These are phyloP conservation scores for Idaea dimidiata DNA, from an alignment of 2,888 invertebrate species.

Conservation along the genomic window DNA sequence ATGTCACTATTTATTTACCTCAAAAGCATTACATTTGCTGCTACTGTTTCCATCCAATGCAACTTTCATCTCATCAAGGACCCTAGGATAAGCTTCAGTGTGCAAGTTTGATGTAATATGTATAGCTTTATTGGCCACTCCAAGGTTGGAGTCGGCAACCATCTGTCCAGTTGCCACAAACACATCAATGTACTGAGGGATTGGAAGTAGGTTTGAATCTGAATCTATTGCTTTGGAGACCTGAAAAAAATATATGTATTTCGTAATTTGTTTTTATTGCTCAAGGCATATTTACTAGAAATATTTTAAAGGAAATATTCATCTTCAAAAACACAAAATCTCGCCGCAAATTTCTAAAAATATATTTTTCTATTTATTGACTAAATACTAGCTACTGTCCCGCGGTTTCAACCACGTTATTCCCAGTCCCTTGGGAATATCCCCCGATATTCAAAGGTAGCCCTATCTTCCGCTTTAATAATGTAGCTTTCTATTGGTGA, in stretches of 20 bases:
- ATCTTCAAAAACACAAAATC: no score
- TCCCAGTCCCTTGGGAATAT: no score
- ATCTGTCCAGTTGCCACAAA: constrained; percentile 79
- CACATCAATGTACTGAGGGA: constrained; percentile 73
- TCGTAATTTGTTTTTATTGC: no score
- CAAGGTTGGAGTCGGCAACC: constrained; percentile 81
- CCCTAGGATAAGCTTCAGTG: constrained; percentile 75
- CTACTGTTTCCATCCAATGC: constrained; percentile 80
- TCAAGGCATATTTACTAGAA: background rate
- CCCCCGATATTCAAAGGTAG: no score
- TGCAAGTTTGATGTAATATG: constrained; percentile 76
- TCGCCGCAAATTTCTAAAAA: no score
- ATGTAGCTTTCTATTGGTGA: no score
- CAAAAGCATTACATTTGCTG: constrained; percentile 85
- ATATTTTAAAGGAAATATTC: no score
- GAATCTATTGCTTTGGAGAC: constrained; percentile 54
- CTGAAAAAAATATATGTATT: constrained; percentile 39
- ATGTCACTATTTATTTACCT: constrained; percentile 60
- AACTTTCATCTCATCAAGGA: constrained; percentile 79
- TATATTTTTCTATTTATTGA: no score
- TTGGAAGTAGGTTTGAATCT: constrained; percentile 51
- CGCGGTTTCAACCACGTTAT: no score
- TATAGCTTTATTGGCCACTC: constrained; percentile 82
- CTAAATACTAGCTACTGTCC: no score
- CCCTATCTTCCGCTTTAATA: no score